These are phyloP conservation scores for Siderastrea siderea DNA, from an alignment of 92 coral and sea anemone species.

Conservation along the genomic window DNA sequence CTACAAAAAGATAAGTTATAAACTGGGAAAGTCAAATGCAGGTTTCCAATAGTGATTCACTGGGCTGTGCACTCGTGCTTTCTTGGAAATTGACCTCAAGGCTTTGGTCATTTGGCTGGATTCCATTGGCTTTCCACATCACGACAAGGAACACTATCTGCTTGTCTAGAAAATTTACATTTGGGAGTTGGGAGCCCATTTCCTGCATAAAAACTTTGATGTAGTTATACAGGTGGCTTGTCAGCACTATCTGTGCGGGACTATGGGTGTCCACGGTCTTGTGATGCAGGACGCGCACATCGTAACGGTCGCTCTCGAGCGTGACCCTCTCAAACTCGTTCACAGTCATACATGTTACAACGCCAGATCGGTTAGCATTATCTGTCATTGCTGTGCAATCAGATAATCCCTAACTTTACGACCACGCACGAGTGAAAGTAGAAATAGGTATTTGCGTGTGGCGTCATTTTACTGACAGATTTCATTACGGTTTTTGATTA, in stretches of 20 bases:
- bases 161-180: background rate
- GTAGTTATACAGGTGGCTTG: slow-evolving; percentile 56
- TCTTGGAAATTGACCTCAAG: slow-evolving; percentile 59
- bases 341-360: slow-evolving; percentile 71
- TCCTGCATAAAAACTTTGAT: slow-evolving; percentile 43
- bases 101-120: slow-evolving; percentile 63
- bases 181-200: slow-evolving; percentile 48
- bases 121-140: slow-evolving; percentile 53
- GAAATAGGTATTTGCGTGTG: too few species aligned
- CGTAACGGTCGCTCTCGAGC: slow-evolving; percentile 34
- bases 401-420: slow-evolving; percentile 50
- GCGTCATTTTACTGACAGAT: too few species aligned
- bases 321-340: slow-evolving; percentile 56
- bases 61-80: slow-evolving; percentile 14
- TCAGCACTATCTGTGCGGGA: slow-evolving; percentile 60
- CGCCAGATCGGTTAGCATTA: slow-evolving; percentile 78
- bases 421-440: too few species aligned
- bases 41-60: background rate
- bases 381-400: slow-evolving; percentile 66
- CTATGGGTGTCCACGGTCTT: slow-evolving; percentile 69
- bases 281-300: slow-evolving; percentile 61
- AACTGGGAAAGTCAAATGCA: too few species aligned
- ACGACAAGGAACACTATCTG: slow-evolving; percentile 43
- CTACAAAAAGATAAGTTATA: too few species aligned
- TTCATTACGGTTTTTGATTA: too few species aligned